Evolutionary conservation across 2,113 vertebrate species (phyloP), one percentile per base, ranked within the genome.

Genomic region (Cyprinodon brontotheroides): DNA sequence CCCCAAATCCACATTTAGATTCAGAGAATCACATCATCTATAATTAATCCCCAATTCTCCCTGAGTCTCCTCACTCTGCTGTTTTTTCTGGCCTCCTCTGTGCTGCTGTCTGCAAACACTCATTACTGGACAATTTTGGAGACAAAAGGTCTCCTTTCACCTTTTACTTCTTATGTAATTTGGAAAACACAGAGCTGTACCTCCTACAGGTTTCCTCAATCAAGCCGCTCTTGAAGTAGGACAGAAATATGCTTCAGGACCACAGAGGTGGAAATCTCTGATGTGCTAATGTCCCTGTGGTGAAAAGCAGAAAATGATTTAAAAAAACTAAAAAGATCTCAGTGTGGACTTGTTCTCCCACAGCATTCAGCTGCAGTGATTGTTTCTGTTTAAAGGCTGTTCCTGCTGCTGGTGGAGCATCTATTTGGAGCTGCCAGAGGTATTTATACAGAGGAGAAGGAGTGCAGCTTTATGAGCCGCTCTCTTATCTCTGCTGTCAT

Each of bases 111-210:
- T 71, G 77, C 70, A 75, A 84, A 72, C 72, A 71, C 72, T 15
- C 77, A 22, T 80, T 60, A 70, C 77, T 69, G 73, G 63, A 74
- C 45, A 12, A 29, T 17, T 41, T 40, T 47, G 2, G 45, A 47
- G n/a, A 61, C 3, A 22, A n/a, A 40, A 61, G 65, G 61, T 60
- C 66, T 59, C 72, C 59, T 4, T 78, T 64, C 65, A 57, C 38
- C 72, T 74, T 71, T 60, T 48, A 53, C 61, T 69, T 70, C 81
- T 91, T 89, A 86, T 89, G 75, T 92, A 89, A 92, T 85, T 78
- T 84, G 47, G 82, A 57, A 74, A 68, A 86, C 71, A 70, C 79
- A 71, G 70, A 10, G 22, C 43, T 60, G 37, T 41, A 15, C 89
- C 86, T 89, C 87, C 85, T 82, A 89, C 84, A 85, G 81, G 77